These are phyloP conservation scores for Arvicanthis niloticus DNA, from an alignment of 2,113 vertebrate species.

Conservation along the genomic window DNA sequence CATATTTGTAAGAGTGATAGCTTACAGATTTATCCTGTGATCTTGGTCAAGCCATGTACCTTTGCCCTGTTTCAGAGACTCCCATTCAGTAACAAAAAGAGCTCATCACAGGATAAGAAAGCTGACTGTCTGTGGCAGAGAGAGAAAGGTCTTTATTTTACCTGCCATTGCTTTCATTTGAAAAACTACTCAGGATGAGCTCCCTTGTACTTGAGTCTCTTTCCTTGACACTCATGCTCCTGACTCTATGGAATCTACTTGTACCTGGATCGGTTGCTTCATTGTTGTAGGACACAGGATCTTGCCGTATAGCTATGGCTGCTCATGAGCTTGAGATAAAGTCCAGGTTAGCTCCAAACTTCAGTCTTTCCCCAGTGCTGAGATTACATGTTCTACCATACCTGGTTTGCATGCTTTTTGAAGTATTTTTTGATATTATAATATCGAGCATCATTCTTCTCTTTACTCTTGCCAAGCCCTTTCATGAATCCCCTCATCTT, in stretches of 20 bases:
- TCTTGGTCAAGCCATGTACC: too few species aligned
- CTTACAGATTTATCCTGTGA: too few species aligned
- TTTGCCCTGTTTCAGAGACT: too few species aligned
- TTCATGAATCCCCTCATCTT: neutral
- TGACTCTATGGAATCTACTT: neutral
- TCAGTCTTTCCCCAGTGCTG: neutral
- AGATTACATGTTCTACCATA: neutral
- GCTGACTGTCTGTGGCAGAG: neutral
- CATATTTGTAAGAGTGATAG: too few species aligned
- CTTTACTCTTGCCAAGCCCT: neutral
- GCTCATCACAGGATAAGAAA: neutral
- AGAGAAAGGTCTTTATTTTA: neutral
- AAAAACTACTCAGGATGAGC: neutral
- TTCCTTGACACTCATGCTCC: neutral
- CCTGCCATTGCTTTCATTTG: neutral
- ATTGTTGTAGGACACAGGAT: neutral
- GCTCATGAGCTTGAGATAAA: neutral
- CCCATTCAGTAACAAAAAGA: too few species aligned
- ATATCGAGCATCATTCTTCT: neutral
- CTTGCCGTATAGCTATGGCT: neutral
- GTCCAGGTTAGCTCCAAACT: neutral
- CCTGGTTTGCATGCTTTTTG: neutral
- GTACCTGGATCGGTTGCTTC: neutral
- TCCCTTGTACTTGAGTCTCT: neutral
- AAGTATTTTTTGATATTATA: neutral